Evolutionary conservation across 2,888 invertebrate species (phyloP).

Genomic region (Panopea generosa): DNA sequence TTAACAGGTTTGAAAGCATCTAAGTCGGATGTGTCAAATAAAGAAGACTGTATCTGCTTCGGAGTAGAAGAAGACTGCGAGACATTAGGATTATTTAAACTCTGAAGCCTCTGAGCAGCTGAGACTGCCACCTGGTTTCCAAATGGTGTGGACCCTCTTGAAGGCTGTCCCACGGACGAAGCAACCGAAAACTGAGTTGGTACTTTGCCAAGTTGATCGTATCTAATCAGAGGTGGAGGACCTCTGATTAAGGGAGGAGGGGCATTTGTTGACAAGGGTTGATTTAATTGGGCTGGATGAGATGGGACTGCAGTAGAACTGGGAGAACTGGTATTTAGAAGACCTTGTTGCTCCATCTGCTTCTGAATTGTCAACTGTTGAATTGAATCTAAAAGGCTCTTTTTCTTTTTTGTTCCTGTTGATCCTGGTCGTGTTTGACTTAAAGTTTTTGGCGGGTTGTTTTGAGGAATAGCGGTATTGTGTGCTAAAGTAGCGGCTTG

Average conservation of each 20-base stretch:
- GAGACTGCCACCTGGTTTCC: neutral
- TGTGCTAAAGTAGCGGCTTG: too few species aligned
- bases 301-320: constrained; percentile 17
- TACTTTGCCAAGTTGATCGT: constrained; percentile 47
- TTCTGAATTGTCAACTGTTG: constrained; percentile 50
- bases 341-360: constrained; percentile 37
- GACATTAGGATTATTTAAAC: constrained; percentile 34
- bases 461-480: too few species aligned
- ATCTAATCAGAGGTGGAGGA: constrained; percentile 67
- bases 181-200: neutral
- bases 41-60: constrained; percentile 46
- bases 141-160: neutral
- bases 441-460: too few species aligned
- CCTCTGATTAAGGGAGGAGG: constrained; percentile 70
- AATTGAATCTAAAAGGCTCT: constrained; percentile 55
- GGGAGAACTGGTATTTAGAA: constrained; percentile 6
- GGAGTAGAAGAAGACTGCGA: constrained; percentile 33
- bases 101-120: constrained; percentile 4
- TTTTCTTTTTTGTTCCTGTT: constrained; percentile 44
- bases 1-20: constrained; percentile 30
- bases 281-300: constrained; percentile 15
- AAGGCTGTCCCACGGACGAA: neutral
- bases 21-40: constrained; percentile 55
- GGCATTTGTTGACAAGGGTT: neutral
- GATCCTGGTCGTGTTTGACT: neutral